Percentiles rank a stretch among this genome's conserved stretches.
Conservation (phyloP, 2,888 invertebrate genomes). For the Mantis religiosa region DNA sequence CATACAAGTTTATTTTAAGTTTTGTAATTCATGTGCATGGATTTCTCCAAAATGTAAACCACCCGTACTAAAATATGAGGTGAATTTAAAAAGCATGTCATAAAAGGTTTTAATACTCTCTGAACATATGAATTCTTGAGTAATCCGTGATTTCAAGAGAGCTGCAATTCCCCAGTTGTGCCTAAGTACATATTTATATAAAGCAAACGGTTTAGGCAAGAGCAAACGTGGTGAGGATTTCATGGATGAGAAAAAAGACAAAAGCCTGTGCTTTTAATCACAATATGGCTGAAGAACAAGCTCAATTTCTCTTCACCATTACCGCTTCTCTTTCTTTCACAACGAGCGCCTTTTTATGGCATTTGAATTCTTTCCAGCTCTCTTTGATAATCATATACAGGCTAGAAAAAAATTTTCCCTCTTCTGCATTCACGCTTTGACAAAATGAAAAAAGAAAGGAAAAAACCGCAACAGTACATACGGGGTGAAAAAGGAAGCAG, state of each 20-base stretch:
- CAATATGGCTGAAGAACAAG: conserved; percentile 16
- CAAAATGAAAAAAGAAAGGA: conserved; percentile 16
- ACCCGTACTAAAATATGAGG: no score
- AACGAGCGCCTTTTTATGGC: background rate
- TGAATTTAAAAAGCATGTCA: no score
- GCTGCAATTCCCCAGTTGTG: background rate
- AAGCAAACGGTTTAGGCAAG: background rate
- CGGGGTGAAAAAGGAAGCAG: background rate
- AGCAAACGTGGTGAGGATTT: background rate
- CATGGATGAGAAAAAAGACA: background rate
- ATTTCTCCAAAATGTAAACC: no score
- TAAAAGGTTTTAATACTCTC: no score
- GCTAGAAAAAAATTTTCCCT: conserved; percentile 14
- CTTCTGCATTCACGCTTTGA: conserved; percentile 26
- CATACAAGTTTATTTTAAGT: no score
- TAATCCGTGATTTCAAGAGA: background rate
- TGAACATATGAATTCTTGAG: background rate
- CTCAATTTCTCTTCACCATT: conserved; percentile 5
- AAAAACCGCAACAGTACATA: conserved; percentile 25
- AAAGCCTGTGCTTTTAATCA: conserved; percentile 15
- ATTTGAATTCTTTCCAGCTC: conserved; percentile 22
- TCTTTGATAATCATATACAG: background rate
- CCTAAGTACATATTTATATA: background rate
- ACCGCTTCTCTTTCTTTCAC: background rate
- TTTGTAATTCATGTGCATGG: no score